Percentiles rank a stretch among this genome's conserved stretches.
Evolutionary conservation across 2,888 invertebrate genomes (phyloP).

Genomic region (Barypeithes pellucidus): DNA sequence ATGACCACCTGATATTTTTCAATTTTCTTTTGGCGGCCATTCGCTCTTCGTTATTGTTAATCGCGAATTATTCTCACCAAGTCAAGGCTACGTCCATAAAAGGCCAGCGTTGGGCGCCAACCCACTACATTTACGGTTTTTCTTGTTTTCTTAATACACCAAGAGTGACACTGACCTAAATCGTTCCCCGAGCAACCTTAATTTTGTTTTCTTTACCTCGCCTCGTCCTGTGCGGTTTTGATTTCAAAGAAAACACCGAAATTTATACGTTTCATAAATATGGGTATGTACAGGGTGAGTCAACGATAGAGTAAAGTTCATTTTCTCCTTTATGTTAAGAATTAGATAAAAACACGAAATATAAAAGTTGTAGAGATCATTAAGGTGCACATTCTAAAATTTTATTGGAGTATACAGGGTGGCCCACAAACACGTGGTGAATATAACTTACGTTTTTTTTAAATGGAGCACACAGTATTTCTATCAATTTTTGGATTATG

Average conservation of each 20-base stretch:
- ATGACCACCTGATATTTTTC: not conserved
- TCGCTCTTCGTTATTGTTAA: not conserved
- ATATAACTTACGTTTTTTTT: no score
- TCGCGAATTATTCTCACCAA: slow-evolving; percentile 9
- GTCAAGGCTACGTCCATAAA: slow-evolving; percentile 32
- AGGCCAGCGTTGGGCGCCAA: slow-evolving; percentile 21
- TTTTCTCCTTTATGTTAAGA: no score
- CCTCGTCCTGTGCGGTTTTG: slow-evolving; percentile 18
- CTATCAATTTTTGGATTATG: no score
- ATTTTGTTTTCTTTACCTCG: slow-evolving; percentile 20
- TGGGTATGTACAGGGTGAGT: slow-evolving; percentile 1
- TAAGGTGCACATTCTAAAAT: no score
- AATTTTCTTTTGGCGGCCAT: slow-evolving; percentile 5
- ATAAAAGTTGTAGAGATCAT: no score
- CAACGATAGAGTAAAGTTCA: no score
- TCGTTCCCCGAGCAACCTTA: not conserved
- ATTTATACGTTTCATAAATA: slow-evolving; percentile 14
- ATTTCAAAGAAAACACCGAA: slow-evolving; percentile 35
- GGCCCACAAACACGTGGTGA: no score
- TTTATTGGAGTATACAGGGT: no score
- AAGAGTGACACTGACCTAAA: slow-evolving; percentile 16
- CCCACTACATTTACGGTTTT: slow-evolving; percentile 21
- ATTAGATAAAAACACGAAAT: no score
- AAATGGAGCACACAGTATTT: no score
- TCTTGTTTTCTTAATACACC: not conserved